phyloP scores from a whole-genome alignment of 2,113 vertebrate genomes.

The Oryzias celebensis region DNA sequence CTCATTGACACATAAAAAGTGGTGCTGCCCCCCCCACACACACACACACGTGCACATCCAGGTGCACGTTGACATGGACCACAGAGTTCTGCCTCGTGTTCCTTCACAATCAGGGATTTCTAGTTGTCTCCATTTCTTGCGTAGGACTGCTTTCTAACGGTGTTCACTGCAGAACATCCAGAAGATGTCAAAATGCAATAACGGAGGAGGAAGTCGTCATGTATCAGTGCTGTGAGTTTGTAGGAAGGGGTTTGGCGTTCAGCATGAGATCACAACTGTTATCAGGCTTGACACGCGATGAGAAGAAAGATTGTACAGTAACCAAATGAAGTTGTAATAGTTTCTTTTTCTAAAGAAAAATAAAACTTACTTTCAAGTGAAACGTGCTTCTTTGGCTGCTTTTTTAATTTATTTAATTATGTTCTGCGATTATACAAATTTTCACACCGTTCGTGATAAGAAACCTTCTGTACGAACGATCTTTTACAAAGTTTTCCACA shows the following conservation, averaged over 20 bases:
- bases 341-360: conserved; percentile 77
- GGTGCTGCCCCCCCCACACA: conserved; percentile 58
- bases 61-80: conserved; percentile 71
- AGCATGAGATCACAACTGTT: conserved; percentile 72
- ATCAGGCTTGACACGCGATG: conserved; percentile 62
- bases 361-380: conserved; percentile 68
- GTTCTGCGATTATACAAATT: too few relatives aligned
- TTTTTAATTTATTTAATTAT: conserved; percentile 20
- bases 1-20: conserved; percentile 53
- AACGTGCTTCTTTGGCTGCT: conserved; percentile 31
- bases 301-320: conserved; percentile 75
- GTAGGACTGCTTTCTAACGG: conserved; percentile 63
- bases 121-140: conserved; percentile 49
- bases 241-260: conserved; percentile 69
- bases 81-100: conserved; percentile 54
- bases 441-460: too few relatives aligned
- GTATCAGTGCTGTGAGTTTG: conserved; percentile 64
- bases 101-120: conserved; percentile 72
- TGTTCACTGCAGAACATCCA: conserved; percentile 53
- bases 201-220: conserved; percentile 61
- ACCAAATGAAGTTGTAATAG: conserved; percentile 76
- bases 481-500: too few relatives aligned
- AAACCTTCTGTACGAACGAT: too few relatives aligned
- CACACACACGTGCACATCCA: conserved; percentile 1
- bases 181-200: conserved; percentile 48